Base-by-base conservation (phyloP, 2,888 invertebrate species). In the Salticus scenicus region DNA sequence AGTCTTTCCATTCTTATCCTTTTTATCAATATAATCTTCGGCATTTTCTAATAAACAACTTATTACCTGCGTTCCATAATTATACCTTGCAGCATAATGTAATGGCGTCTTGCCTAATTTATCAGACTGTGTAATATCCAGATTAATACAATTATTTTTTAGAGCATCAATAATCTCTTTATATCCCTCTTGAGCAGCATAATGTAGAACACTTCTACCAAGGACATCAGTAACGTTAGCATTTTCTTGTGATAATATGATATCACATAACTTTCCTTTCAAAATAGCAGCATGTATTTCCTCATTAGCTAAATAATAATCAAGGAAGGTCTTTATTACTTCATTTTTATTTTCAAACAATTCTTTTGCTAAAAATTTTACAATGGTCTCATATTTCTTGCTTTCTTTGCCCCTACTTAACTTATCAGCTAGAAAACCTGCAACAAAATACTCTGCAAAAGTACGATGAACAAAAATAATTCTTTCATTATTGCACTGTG, bases 371-470 rank as follows among this genome's bases (percentile, higher is more conserved):
- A 70, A 31, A 33, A 70, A 33, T 20, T 70, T 12, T 33, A 70
- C 1, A 10, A 17, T 33, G 20, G 8, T 31, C 14, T 33, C 20
- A 33, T 70, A 70, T 10, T 33, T 42, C 37, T 70, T 17, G 20
- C 33, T 1, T 41, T 70, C 33, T 70, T 70, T 33, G 1, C 20
- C 33, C 12, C n/a, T 42, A 33, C 37, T 31, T 70, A 70, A 70
- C 14, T 17, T 42, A 4, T 70, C 2, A 30, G 20, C 70, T 1
- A 70, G n/a, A 12, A 70, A 33, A 33, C 20, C n/a, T 70, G 70
- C 70, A 74, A 74, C 24, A 74, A 70, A 74, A 74, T 74, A 74
- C 24, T 74, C 75, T 20, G 75, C 75, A 74, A 74, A 74, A 20
- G 75, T 57, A 7, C 28, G 1, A 17, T 74, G 75, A 4, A 27